phyloP scores from a whole-genome alignment of 2,797 vertebrate genomes.

The Myripristis murdjan region DNA sequence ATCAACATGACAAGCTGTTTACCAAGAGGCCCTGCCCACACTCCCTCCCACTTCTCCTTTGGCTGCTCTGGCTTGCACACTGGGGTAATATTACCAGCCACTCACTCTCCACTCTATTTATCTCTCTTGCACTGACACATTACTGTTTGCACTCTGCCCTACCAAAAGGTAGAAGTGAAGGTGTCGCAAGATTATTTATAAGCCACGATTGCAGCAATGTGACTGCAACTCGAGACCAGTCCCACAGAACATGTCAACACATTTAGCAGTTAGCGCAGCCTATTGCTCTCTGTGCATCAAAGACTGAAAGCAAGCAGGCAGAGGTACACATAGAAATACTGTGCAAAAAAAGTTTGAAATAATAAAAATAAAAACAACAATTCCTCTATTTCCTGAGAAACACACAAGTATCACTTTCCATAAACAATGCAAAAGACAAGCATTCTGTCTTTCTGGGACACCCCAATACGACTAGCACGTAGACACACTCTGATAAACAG shows the following conservation, averaged over 20 bases:
- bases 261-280: no score
- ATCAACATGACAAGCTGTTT: accelerated
- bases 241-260: no score
- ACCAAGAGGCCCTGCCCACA: neutral
- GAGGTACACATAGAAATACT: neutral
- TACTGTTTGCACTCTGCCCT: conserved; percentile 20
- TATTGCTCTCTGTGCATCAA: neutral
- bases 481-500: neutral
- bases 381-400: neutral
- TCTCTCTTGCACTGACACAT: neutral
- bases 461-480: neutral
- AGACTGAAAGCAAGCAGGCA: neutral
- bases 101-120: neutral
- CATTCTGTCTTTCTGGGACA: neutral
- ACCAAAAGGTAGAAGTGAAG: conserved; percentile 31
- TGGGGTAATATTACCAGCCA: neutral
- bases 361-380: no score
- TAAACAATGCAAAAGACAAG: neutral
- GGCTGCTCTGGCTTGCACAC: neutral
- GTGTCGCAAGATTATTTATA: conserved; percentile 59
- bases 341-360: neutral
- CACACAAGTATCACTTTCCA: neutral
- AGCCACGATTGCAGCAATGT: conserved; percentile 20
- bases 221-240: neutral
- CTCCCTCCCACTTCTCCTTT: no score